Evolutionary conservation across 2,113 vertebrate genomes (phyloP), one percentile per base, ranked within the genome.

Genomic region (Phodopus roborovskii): DNA sequence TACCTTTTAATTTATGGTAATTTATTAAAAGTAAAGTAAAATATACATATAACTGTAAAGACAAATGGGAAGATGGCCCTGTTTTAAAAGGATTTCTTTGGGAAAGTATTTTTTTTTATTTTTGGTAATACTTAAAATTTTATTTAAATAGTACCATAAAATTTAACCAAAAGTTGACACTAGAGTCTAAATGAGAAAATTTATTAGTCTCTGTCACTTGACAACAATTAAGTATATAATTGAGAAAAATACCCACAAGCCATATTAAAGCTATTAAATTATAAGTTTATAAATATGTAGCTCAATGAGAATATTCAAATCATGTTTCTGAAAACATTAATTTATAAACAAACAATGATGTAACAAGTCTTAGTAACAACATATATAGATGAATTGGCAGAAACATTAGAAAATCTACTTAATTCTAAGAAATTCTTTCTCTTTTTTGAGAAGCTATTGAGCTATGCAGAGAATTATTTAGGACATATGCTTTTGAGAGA

Each of bases 31-130:
- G 77, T 78, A 13, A 95, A 78, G 10, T 19, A 66, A 93, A 81
- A 71, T 91, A 15, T 30, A 75, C 2, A 79, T 45, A 70, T 17
- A 96, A n/a, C 73, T 97, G 94, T 97, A 53, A 92, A 88, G 17
- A n/a, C 9, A 88, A 95, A 73, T 62, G 48, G 64, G 48, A 78
- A 58, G 8, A 39, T 0, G 0, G 2, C n/a, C 2, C 6, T 66
- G 60, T 95, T 9, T 58, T 79, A 20, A 68, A 33, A 62, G 91
- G 56, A 24, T 75, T 88, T 24, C 7, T 88, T 89, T 86, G 10
- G 17, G 62, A 33, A 94, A 77, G 85, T 74, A 11, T 48, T 82
- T 70, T 74, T 45, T 50, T 94, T 75, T 84, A 64, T 50, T 64
- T 22, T 91, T 50, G 74, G 2, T 92, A 48, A 78, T 19, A 30